Conservation (phyloP, 1,140 invertebrate species). For the Diorhabda sublineata region DNA sequence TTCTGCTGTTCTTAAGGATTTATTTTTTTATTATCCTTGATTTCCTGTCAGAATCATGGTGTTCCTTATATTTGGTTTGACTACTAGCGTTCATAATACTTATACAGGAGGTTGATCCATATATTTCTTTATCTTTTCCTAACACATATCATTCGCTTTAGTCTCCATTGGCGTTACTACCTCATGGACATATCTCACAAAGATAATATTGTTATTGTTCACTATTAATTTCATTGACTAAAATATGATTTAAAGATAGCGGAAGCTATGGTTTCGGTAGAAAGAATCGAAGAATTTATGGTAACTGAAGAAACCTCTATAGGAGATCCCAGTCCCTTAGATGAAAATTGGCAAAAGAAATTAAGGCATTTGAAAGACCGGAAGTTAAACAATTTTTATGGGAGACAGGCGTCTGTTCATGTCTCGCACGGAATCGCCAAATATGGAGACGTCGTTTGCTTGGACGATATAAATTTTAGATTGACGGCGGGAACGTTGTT, state of each 20-base stretch:
- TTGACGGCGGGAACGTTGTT: slow-evolving; percentile 58
- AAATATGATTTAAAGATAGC: slow-evolving; percentile 48
- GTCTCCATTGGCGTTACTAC: too few relatives aligned
- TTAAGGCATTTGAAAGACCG: slow-evolving; percentile 51
- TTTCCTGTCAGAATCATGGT: too few relatives aligned
- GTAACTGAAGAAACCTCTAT: slow-evolving; percentile 57
- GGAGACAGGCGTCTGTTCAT: slow-evolving; percentile 36
- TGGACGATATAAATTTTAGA: slow-evolving; percentile 60
- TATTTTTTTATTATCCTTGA: too few relatives aligned
- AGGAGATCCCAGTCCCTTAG: slow-evolving; percentile 31
- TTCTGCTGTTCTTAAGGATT: too few relatives aligned
- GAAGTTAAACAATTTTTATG: not conserved
- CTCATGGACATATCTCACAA: not conserved
- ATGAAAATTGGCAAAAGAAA: slow-evolving; percentile 39
- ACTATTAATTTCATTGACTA: too few relatives aligned
- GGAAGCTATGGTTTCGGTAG: slow-evolving; percentile 56
- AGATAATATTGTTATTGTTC: too few relatives aligned
- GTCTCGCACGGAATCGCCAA: slow-evolving; percentile 55
- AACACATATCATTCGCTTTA: too few relatives aligned
- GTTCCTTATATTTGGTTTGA: too few relatives aligned
- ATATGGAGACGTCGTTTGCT: slow-evolving; percentile 53
- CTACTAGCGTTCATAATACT: too few relatives aligned
- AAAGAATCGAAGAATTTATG: slow-evolving; percentile 64
- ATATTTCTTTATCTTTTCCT: too few relatives aligned
- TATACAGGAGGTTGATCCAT: too few relatives aligned